phyloP scores from a whole-genome alignment of 2,797 vertebrate species.

The Brachyalestes nurse region DNA sequence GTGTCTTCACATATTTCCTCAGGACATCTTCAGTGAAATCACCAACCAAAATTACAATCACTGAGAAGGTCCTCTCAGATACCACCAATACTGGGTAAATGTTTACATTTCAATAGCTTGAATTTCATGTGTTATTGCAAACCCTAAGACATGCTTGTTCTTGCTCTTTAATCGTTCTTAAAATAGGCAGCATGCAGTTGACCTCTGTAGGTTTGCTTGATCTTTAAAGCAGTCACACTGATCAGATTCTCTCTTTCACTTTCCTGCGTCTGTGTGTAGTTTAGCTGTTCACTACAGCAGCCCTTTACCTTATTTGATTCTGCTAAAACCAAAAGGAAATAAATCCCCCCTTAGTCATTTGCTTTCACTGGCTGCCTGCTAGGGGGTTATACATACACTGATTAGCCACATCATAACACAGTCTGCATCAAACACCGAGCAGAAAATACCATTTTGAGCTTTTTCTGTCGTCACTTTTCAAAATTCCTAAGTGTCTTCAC shows the following conservation, averaged over 20 bases:
- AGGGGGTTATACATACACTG: too few relatives aligned
- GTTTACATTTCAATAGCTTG: background rate
- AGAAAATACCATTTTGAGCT: background rate
- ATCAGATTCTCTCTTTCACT: too few relatives aligned
- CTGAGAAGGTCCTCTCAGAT: slow-evolving; percentile 64
- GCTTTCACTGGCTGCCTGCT: too few relatives aligned
- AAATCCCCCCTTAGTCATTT: too few relatives aligned
- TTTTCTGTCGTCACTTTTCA: background rate
- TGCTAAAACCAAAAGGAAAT: too few relatives aligned
- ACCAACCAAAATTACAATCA: slow-evolving; percentile 64
- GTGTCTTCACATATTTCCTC: slow-evolving; percentile 13
- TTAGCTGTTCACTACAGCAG: too few relatives aligned
- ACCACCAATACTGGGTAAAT: slow-evolving; percentile 69
- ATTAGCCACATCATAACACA: too few relatives aligned
- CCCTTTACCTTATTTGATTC: too few relatives aligned
- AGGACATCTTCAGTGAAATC: slow-evolving; percentile 66
- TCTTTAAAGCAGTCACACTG: background rate
- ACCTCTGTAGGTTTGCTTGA: background rate
- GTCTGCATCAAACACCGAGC: too few relatives aligned
- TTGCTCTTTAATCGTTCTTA: background rate
- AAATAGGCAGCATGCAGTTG: background rate
- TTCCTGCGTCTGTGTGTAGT: too few relatives aligned
- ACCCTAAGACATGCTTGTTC: background rate
- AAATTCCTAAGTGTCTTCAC: slow-evolving; percentile 4
- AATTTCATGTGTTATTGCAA: background rate